Base-by-base conservation (phyloP, 2,797 vertebrate genomes). In the Phyllotis vaccarum region DNA sequence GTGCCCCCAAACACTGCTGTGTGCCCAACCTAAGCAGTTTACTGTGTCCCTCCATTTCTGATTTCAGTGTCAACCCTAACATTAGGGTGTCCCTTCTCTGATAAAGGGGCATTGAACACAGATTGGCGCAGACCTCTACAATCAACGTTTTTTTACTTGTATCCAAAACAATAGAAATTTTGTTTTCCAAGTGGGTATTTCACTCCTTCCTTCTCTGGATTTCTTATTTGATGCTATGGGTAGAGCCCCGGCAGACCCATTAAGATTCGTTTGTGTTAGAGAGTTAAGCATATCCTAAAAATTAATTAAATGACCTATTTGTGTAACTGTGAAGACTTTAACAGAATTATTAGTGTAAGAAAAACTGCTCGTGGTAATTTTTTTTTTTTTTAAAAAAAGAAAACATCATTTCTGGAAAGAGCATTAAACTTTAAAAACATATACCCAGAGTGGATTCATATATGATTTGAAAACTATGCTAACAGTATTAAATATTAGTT, bases 251-350 rank as follows among this genome's bases (percentile, higher is more conserved):
- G 22, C 54, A 81, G 12, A 52, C 88, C 78, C 37, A 43, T 56
- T 46, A 78, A 66, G 6, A 17, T 91, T 93, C 88, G 43, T 93
- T 90, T 95, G 92, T 70, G 9, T 88, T 90, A 81, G 37, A 21
- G 22, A 88, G n/a, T 60, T n/a, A 46, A 22, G 56, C 16, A 92
- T 58, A 37, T 46, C 78, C 19, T 88, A 64, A 46, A 88, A 70
- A 64, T 5, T 46, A n/a, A 46, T 85, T 56, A 93, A 79, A 82
- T 93, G 66, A n/a, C 27, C 58, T 80, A n/a, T 60, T 66, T 74
- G 4, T 60, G 19, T 29, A 83, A 29, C 31, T 80, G 6, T 27
- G 21, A 81, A 3, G 11, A 62, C 24, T 93, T 94, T 90, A 79
- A 14, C 8, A 31, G 43, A 90, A 93, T 75, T 49, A 56, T 46